Percentiles rank a stretch among this genome's conserved stretches.
Evolutionary conservation across 1,140 invertebrate genomes (phyloP).

Genomic region (Ditylenchus dipsaci): DNA sequence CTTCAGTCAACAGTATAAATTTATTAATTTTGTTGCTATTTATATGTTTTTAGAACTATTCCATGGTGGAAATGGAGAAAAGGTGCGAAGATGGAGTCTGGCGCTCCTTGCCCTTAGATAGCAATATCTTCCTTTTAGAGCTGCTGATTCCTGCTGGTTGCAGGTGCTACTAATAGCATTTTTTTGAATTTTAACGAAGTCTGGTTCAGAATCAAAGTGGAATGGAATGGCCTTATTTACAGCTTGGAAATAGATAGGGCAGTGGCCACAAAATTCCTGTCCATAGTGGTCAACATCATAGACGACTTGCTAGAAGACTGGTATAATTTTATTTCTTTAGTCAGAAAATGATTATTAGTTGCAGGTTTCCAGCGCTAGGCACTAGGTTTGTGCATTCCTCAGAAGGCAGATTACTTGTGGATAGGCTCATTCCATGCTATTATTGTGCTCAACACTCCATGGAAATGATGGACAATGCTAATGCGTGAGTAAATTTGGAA

Average conservation of each 20-base stretch:
- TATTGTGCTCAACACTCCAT: slow-evolving; percentile 54
- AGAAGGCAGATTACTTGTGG: slow-evolving; percentile 88
- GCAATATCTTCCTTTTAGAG: slow-evolving; percentile 66
- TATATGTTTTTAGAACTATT: slow-evolving; percentile 26
- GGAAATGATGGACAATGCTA: background rate
- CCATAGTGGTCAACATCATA: slow-evolving; percentile 88
- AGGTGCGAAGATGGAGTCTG: slow-evolving; percentile 46
- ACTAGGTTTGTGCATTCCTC: slow-evolving; percentile 95
- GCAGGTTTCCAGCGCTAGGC: slow-evolving; percentile 62
- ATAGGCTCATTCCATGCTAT: slow-evolving; percentile 85
- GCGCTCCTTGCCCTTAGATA: slow-evolving; percentile 64
- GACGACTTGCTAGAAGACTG: slow-evolving; percentile 94
- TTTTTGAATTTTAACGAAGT: background rate
- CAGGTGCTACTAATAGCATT: background rate
- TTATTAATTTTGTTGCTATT: no score
- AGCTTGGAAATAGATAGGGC: slow-evolving; percentile 64
- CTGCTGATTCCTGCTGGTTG: slow-evolving; percentile 63
- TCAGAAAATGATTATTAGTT: background rate
- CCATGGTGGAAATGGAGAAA: slow-evolving; percentile 12
- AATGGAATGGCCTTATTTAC: slow-evolving; percentile 19
- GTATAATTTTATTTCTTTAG: slow-evolving; percentile 63
- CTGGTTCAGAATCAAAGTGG: slow-evolving; percentile 12
- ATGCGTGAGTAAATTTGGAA: no score
- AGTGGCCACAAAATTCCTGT: slow-evolving; percentile 77
- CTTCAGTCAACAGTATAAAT: no score